A percentile compares a stretch with the other conserved stretches of the same genome.
Conservation (phyloP, 2,797 vertebrate genomes). For the Hemitrygon akajei region DNA sequence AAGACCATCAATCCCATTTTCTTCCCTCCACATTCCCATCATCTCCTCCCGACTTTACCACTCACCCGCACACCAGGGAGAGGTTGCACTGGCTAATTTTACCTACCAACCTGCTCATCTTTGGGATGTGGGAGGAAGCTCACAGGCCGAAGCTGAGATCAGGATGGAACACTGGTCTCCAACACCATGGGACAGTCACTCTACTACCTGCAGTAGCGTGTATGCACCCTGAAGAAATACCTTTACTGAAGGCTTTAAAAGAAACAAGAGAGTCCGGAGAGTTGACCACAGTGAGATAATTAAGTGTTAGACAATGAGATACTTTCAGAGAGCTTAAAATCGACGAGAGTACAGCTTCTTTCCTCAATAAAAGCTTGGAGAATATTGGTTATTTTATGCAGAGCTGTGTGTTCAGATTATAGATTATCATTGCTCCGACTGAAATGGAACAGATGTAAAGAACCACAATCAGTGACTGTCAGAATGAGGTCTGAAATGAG, state of each 20-base stretch:
- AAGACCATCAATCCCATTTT: too few species aligned
- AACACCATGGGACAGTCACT: too few species aligned
- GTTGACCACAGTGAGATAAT: neutral
- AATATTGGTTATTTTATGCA: neutral
- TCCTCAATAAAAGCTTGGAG: neutral
- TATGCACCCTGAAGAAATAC: neutral
- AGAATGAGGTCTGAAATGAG: neutral
- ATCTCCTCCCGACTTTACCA: too few species aligned
- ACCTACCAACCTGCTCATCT: too few species aligned
- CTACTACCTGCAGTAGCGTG: too few species aligned
- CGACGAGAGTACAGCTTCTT: neutral
- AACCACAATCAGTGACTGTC: neutral
- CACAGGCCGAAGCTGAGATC: too few species aligned
- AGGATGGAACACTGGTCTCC: too few species aligned
- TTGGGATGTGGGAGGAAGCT: too few species aligned
- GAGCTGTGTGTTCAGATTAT: neutral
- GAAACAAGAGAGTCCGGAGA: neutral
- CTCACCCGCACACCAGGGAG: too few species aligned
- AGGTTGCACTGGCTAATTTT: too few species aligned
- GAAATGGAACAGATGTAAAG: neutral
- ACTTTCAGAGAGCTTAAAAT: neutral
- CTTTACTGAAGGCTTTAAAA: neutral
- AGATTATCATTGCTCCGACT: neutral
- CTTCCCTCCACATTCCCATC: too few species aligned
- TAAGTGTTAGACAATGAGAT: neutral